A percentile compares a stretch with the other conserved stretches of the same genome.
phyloP scores from a whole-genome alignment of 2,888 invertebrate genomes.

The Scrobipalpa atriplicella region DNA sequence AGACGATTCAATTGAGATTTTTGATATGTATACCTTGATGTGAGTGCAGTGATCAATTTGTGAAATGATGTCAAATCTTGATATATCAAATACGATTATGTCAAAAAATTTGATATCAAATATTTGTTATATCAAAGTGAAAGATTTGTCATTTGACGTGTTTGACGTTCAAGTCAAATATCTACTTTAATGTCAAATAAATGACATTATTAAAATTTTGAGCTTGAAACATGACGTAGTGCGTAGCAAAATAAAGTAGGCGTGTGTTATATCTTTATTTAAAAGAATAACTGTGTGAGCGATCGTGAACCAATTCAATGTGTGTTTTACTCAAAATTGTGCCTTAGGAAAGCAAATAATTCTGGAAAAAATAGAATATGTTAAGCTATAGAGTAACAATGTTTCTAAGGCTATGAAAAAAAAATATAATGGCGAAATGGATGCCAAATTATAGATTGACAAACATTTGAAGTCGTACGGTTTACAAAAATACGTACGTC shows the following conservation, averaged over 20 bases:
- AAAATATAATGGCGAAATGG: constrained; percentile 50
- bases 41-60: neutral
- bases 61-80: neutral
- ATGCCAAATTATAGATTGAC: constrained; percentile 61
- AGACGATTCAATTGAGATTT: constrained; percentile 5
- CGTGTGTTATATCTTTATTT: neutral
- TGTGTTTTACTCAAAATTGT: constrained; percentile 61
- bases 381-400: neutral
- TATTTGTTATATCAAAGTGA: neutral
- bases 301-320: neutral
- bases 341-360: constrained; percentile 66
- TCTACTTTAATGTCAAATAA: neutral
- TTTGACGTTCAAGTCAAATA: no score
- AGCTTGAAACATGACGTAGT: neutral
- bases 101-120: neutral
- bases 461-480: constrained; percentile 9
- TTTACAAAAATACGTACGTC: constrained; percentile 15
- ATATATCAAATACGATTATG: neutral
- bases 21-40: constrained; percentile 12
- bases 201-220: neutral
- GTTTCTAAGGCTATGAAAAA: constrained; percentile 36
- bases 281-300: neutral
- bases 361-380: neutral
- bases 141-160: no score
- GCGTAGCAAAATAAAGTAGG: neutral